Evolutionary conservation across 2,113 vertebrate genomes (phyloP).

Genomic region (Channa maculata): DNA sequence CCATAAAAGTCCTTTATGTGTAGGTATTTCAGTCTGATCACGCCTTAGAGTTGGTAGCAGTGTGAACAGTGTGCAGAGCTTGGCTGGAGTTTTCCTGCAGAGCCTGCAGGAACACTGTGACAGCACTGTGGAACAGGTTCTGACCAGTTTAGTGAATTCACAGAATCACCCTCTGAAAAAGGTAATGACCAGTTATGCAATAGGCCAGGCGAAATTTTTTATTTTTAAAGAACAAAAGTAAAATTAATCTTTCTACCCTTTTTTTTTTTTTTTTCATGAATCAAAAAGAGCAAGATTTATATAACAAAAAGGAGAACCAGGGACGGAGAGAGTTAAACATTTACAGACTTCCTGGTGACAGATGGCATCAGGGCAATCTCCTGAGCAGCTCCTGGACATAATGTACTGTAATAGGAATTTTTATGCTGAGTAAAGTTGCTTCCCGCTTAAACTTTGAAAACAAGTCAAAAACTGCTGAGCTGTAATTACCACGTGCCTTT

Average conservation of each 20-base stretch:
- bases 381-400: background rate
- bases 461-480: constrained; percentile 14
- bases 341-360: constrained; percentile 36
- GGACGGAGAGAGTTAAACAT: constrained; percentile 45
- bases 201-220: background rate
- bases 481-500: background rate
- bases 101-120: constrained; percentile 3
- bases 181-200: background rate
- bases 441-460: background rate
- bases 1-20: constrained; percentile 60
- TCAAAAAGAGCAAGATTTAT: background rate
- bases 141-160: background rate
- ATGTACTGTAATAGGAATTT: too few species aligned
- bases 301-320: too few species aligned
- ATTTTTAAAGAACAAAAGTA: too few species aligned
- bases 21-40: constrained; percentile 5
- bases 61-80: constrained; percentile 2
- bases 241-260: too few species aligned
- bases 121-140: background rate
- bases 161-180: background rate
- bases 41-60: too few species aligned
- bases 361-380: background rate
- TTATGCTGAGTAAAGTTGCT: too few species aligned
- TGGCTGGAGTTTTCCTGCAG: background rate
- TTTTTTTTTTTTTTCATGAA: constrained; percentile 7